A percentile compares a stretch with the other conserved stretches of the same genome.
Evolutionary conservation across 92 coral and sea anemone genomes (phyloP).

Genomic region (Muricea muricata): DNA sequence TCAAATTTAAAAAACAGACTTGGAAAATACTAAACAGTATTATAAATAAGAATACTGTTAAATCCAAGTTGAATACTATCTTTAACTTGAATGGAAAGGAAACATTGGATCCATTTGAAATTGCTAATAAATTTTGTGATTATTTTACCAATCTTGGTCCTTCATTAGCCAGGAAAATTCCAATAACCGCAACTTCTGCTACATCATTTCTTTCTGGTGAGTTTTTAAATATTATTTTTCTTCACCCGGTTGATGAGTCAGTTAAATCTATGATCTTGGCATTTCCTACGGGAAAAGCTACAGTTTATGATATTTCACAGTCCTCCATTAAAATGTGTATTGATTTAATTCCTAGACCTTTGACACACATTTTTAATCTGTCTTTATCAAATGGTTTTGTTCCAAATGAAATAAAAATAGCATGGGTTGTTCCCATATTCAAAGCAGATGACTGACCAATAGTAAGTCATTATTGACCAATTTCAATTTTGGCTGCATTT

Average conservation of each 20-base stretch:
- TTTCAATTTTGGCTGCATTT: background rate
- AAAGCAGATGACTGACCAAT: background rate
- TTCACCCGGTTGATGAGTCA: too few species aligned
- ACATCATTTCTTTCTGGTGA: too few species aligned
- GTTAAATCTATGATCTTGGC: too few species aligned
- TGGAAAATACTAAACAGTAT: conserved; percentile 65
- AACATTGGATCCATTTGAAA: background rate
- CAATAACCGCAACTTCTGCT: too few species aligned
- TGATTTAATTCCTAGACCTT: too few species aligned
- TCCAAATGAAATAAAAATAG: conserved; percentile 32
- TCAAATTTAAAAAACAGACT: conserved; percentile 49
- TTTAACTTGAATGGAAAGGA: background rate
- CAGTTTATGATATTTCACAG: too few species aligned
- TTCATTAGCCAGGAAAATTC: background rate
- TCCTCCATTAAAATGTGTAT: too few species aligned
- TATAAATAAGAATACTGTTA: conserved; percentile 34
- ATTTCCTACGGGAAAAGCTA: too few species aligned
- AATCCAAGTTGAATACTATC: background rate
- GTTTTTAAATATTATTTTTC: too few species aligned
- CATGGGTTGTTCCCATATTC: conserved; percentile 7
- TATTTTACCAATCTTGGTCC: background rate
- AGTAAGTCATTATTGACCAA: background rate
- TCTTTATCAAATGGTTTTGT: conserved; percentile 37
- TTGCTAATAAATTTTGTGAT: background rate
- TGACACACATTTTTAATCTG: too few species aligned